phyloP scores from a whole-genome alignment of 2,888 invertebrate species.

The Aquatica leii region DNA sequence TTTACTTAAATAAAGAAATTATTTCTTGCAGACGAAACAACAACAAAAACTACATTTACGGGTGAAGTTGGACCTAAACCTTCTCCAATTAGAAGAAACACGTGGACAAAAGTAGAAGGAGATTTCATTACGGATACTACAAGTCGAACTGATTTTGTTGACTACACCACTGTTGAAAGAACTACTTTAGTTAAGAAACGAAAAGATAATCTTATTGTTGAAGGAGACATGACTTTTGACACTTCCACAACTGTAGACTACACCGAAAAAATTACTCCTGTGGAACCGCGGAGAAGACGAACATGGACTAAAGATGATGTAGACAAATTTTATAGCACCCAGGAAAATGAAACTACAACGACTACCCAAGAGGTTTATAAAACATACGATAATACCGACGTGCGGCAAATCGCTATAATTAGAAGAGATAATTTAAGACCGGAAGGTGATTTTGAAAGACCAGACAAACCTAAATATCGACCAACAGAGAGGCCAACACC shows the following conservation, averaged over 20 bases:
- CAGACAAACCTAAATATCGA: conserved; percentile 57
- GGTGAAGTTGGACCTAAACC: conserved; percentile 72
- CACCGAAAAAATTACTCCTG: conserved; percentile 65
- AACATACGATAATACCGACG: conserved; percentile 68
- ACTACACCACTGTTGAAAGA: conserved; percentile 67
- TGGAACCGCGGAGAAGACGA: conserved; percentile 68
- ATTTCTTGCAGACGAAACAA: conserved; percentile 68
- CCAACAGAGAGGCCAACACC: conserved; percentile 57
- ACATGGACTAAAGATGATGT: conserved; percentile 79
- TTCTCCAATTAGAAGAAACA: conserved; percentile 74
- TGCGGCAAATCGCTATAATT: conserved; percentile 58
- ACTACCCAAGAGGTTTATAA: conserved; percentile 75
- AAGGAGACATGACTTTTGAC: conserved; percentile 73
- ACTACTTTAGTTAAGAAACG: conserved; percentile 67
- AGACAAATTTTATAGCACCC: conserved; percentile 72
- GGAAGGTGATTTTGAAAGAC: conserved; percentile 64
- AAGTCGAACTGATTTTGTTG: conserved; percentile 71
- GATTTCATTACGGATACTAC: conserved; percentile 77
- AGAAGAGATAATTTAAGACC: conserved; percentile 63
- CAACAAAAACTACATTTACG: conserved; percentile 73
- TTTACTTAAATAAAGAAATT: no score
- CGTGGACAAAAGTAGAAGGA: conserved; percentile 80
- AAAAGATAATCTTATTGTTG: conserved; percentile 72
- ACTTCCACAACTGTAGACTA: conserved; percentile 72
- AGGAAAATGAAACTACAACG: conserved; percentile 66